Conservation (phyloP, 2,113 vertebrate genomes). For the Poecilia latipinna region DNA sequence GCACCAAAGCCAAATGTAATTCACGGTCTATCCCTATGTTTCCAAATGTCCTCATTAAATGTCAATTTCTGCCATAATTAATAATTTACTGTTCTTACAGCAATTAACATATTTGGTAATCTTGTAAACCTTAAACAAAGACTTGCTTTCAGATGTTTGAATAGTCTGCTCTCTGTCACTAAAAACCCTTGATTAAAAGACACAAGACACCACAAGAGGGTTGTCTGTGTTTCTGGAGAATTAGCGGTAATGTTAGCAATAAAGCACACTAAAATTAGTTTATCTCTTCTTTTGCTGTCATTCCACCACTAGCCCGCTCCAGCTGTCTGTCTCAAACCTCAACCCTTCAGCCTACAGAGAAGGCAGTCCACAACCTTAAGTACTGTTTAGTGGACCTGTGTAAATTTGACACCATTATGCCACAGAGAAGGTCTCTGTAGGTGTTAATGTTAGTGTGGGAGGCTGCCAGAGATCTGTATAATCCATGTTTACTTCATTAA, state of each 20-base stretch:
- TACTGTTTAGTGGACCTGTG: conserved; percentile 72
- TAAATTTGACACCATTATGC: conserved; percentile 76
- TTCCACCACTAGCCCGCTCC: conserved; percentile 25
- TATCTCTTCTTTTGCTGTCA: conserved; percentile 45
- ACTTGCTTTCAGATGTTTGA: conserved; percentile 66
- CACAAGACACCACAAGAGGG: conserved; percentile 52
- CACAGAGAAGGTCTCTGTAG: conserved; percentile 66
- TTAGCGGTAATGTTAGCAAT: conserved; percentile 63
- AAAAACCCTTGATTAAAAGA: conserved; percentile 55
- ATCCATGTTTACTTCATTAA: conserved; percentile 51
- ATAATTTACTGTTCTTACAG: conserved; percentile 54
- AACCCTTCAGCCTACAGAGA: conserved; percentile 51
- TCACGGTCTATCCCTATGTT: conserved; percentile 41
- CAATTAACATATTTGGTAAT: conserved; percentile 56
- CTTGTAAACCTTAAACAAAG: conserved; percentile 62
- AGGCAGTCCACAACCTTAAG: conserved; percentile 68
- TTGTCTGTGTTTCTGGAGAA: conserved; percentile 42
- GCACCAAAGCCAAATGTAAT: background rate
- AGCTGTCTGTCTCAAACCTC: conserved; percentile 42
- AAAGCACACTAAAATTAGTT: conserved; percentile 59
- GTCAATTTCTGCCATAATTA: conserved; percentile 49
- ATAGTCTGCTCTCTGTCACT: conserved; percentile 51
- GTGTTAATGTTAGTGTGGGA: conserved; percentile 71
- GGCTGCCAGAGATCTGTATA: conserved; percentile 51
- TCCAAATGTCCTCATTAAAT: conserved; percentile 46